Evolutionary conservation across 2,888 invertebrate genomes (phyloP).

Genomic region (Helicoverpa assulta): DNA sequence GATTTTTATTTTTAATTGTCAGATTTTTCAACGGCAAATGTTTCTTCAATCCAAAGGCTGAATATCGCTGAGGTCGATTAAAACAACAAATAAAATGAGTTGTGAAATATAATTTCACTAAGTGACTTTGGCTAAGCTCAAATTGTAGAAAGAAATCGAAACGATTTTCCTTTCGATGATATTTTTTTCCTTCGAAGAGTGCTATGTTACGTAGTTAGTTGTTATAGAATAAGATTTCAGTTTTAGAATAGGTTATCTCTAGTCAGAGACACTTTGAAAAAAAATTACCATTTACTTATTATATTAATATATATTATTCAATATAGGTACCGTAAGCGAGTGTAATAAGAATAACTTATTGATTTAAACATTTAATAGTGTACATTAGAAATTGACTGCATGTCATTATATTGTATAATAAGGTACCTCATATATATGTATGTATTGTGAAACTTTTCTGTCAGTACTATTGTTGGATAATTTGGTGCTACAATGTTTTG

Average conservation of each 20-base stretch:
- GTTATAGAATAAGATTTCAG: slow-evolving; percentile 80
- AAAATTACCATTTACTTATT: slow-evolving; percentile 89
- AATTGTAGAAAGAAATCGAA: slow-evolving; percentile 76
- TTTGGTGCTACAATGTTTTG: slow-evolving; percentile 89
- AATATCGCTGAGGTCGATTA: slow-evolving; percentile 42
- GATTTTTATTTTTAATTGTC: background rate
- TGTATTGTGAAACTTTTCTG: slow-evolving; percentile 85
- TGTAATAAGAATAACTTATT: slow-evolving; percentile 86
- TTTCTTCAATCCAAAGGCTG: slow-evolving; percentile 45
- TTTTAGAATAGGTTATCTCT: slow-evolving; percentile 87
- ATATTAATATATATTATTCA: slow-evolving; percentile 86
- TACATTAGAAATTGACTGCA: slow-evolving; percentile 80
- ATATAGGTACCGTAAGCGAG: slow-evolving; percentile 82
- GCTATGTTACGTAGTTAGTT: slow-evolving; percentile 86
- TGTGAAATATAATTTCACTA: slow-evolving; percentile 88
- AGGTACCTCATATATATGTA: slow-evolving; percentile 62
- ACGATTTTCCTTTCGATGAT: slow-evolving; percentile 72
- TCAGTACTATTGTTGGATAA: slow-evolving; percentile 81
- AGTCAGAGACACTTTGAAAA: slow-evolving; percentile 89
- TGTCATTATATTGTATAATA: slow-evolving; percentile 73
- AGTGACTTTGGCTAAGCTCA: slow-evolving; percentile 88
- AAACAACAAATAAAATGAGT: slow-evolving; percentile 46
- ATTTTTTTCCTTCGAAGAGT: slow-evolving; percentile 83
- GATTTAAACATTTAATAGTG: slow-evolving; percentile 76
- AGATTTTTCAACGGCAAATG: background rate